phyloP scores from a whole-genome alignment of 2,888 invertebrate species.

The Drosophila peninsularis region DNA sequence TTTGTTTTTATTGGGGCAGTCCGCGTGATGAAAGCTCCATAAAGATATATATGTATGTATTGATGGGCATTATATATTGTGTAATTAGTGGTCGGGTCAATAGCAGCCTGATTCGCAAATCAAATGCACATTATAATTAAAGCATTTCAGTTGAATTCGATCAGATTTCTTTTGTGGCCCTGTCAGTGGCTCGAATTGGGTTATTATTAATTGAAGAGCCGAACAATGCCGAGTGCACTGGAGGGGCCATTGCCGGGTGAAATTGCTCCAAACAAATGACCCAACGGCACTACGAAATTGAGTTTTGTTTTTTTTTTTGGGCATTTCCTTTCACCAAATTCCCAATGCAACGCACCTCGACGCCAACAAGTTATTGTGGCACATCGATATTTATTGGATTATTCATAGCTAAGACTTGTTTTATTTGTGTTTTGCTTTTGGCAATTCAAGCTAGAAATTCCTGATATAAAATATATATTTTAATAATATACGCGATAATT shows the following conservation, averaged over 20 bases:
- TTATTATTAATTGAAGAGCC: slow-evolving; percentile 22
- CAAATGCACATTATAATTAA: slow-evolving; percentile 66
- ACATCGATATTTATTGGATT: slow-evolving; percentile 46
- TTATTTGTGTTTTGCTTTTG: slow-evolving; percentile 6
- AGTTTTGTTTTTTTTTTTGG: slow-evolving; percentile 1
- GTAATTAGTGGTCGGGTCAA: slow-evolving; percentile 58
- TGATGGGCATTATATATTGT: slow-evolving; percentile 39
- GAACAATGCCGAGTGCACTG: slow-evolving; percentile 37
- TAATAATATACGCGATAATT: slow-evolving; percentile 20
- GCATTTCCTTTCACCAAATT: slow-evolving; percentile 17
- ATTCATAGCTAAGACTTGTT: slow-evolving; percentile 39
- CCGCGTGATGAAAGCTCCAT: slow-evolving; percentile 39
- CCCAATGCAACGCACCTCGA: slow-evolving; percentile 5
- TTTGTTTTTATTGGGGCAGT: slow-evolving; percentile 45
- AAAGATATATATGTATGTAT: not conserved
- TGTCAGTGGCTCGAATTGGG: slow-evolving; percentile 19
- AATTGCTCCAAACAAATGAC: slow-evolving; percentile 13
- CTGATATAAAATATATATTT: slow-evolving; percentile 38
- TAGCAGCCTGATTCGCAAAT: slow-evolving; percentile 62
- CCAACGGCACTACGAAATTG: not conserved
- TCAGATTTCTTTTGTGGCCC: slow-evolving; percentile 22
- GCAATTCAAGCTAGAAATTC: slow-evolving; percentile 47
- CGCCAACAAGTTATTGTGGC: slow-evolving; percentile 27
- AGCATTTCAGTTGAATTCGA: slow-evolving; percentile 26
- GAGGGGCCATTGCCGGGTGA: slow-evolving; percentile 19